A percentile compares a stretch with the other conserved stretches of the same genome.
These are phyloP conservation scores for Nymphalis polychloros DNA, from an alignment of 2,888 invertebrate species.

Conservation along the genomic window DNA sequence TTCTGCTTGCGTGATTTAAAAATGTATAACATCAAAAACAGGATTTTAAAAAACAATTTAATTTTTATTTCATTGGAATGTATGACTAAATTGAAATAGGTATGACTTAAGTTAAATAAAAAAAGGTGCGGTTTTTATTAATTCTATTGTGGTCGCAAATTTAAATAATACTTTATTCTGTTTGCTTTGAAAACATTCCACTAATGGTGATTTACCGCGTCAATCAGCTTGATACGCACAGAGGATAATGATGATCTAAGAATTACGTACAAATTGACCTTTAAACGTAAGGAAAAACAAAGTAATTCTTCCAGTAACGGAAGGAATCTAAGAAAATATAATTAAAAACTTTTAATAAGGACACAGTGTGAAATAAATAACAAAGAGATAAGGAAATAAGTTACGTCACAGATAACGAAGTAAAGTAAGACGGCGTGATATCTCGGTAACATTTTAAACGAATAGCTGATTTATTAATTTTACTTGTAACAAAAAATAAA, in stretches of 20 bases:
- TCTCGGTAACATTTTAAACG: neutral
- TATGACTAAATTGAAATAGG: neutral
- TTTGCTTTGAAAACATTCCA: slow-evolving; percentile 35
- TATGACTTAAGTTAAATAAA: slow-evolving; percentile 4
- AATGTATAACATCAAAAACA: neutral
- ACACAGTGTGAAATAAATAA: slow-evolving; percentile 8
- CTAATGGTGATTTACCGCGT: slow-evolving; percentile 15
- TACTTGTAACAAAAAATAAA: neutral
- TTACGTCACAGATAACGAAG: slow-evolving; percentile 8
- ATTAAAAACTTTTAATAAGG: slow-evolving; percentile 13
- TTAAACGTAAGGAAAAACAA: slow-evolving; percentile 32
- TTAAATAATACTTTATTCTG: slow-evolving; percentile 34
- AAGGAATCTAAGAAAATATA: neutral
- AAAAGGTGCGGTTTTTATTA: slow-evolving; percentile 15
- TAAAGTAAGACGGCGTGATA: slow-evolving; percentile 9
- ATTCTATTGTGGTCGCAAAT: slow-evolving; percentile 23
- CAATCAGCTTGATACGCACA: slow-evolving; percentile 50
- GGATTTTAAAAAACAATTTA: neutral
- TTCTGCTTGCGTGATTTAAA: neutral
- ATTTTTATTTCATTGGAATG: neutral
- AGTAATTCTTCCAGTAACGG: slow-evolving; percentile 14
- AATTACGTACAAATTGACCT: slow-evolving; percentile 26
- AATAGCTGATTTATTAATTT: neutral
- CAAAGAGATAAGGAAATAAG: slow-evolving; percentile 9
- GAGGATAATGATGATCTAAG: slow-evolving; percentile 45